phyloP scores from a whole-genome alignment of 2,797 vertebrate species.

The Mionectes olivaceus region DNA sequence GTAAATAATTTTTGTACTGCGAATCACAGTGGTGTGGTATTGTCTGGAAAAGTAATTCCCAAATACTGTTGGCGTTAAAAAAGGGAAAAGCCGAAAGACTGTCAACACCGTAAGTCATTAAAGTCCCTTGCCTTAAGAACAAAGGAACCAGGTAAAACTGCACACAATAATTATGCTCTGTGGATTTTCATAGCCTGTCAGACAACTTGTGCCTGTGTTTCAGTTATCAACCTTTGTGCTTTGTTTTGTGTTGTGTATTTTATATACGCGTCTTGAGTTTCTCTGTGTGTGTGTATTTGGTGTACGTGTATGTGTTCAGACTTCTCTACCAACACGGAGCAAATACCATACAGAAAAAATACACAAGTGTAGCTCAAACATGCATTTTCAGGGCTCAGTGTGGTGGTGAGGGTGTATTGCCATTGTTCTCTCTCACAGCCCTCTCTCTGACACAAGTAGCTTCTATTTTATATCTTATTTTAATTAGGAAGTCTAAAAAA shows the following conservation, averaged over 20 bases:
- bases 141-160: slow-evolving; percentile 71
- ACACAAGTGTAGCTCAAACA: not conserved
- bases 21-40: slow-evolving; percentile 30
- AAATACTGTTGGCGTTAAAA: slow-evolving; percentile 53
- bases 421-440: slow-evolving; percentile 31
- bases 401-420: not conserved
- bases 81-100: slow-evolving; percentile 55
- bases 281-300: not conserved
- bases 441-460: not conserved
- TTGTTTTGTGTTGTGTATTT: slow-evolving; percentile 39
- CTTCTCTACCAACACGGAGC: not conserved
- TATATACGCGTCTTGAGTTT: not conserved
- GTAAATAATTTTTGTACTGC: slow-evolving; percentile 41
- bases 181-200: slow-evolving; percentile 59
- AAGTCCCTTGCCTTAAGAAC: slow-evolving; percentile 68
- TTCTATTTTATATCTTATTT: slow-evolving; percentile 2
- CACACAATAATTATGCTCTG: slow-evolving; percentile 27
- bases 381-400: not conserved
- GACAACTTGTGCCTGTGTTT: slow-evolving; percentile 26
- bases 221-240: slow-evolving; percentile 57
- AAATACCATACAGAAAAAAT: slow-evolving; percentile 5
- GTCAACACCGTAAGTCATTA: slow-evolving; percentile 40
- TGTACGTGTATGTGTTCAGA: not conserved
- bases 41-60: slow-evolving; percentile 62
- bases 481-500: slow-evolving; percentile 1